phyloP scores from a whole-genome alignment of 2,797 vertebrate species.

The Lutjanus campechanus region DNA sequence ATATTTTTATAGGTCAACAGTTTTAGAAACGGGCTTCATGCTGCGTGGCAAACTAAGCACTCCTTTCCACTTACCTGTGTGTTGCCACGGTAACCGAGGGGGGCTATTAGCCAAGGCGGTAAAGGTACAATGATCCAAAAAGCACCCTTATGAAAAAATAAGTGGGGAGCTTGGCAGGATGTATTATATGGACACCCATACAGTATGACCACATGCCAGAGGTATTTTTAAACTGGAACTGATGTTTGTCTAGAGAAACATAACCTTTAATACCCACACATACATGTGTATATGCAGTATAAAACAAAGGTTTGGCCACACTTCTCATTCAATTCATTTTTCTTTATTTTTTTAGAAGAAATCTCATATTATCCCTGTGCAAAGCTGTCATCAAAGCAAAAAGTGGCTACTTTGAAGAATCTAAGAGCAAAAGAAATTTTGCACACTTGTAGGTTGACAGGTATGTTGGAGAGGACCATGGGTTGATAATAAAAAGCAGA shows the following conservation, averaged over 20 bases:
- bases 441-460: too few relatives aligned
- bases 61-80: constrained; percentile 84
- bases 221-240: constrained; percentile 51
- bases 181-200: constrained; percentile 26
- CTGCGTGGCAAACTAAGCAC: constrained; percentile 76
- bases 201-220: constrained; percentile 17
- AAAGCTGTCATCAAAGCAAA: too few relatives aligned
- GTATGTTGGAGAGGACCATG: too few relatives aligned
- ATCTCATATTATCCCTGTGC: too few relatives aligned
- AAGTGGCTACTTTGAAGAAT: too few relatives aligned
- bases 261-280: not conserved
- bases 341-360: too few relatives aligned
- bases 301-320: too few relatives aligned
- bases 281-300: not conserved
- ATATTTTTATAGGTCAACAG: constrained; percentile 81
- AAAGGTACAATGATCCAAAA: constrained; percentile 76
- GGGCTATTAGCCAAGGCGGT: constrained; percentile 72
- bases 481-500: too few relatives aligned
- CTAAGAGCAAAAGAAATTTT: too few relatives aligned
- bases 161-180: constrained; percentile 35
- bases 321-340: too few relatives aligned
- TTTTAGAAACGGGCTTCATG: constrained; percentile 80
- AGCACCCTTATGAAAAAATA: constrained; percentile 56
- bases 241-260: constrained; percentile 7
- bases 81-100: constrained; percentile 84